phyloP scores from a whole-genome alignment of 1,140 invertebrate genomes.

The Pseudachorutes palmiensis region DNA sequence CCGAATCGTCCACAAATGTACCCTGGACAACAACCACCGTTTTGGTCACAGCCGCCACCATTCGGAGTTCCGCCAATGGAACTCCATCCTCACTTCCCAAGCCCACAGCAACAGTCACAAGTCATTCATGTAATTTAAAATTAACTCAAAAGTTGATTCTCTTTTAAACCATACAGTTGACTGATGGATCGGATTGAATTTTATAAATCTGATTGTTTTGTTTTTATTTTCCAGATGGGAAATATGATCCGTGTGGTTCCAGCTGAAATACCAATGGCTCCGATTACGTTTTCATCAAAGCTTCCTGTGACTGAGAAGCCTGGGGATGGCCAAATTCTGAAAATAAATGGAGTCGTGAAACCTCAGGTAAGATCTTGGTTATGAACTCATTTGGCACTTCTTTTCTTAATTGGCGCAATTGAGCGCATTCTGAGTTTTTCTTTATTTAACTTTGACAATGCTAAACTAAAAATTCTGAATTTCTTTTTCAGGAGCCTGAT shows the following conservation, averaged over 20 bases:
- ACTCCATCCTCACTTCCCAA: neutral
- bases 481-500: neutral
- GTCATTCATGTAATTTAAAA: constrained; percentile 37
- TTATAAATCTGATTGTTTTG: neutral
- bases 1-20: neutral
- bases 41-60: neutral
- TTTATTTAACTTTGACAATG: neutral
- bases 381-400: no score
- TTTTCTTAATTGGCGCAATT: no score
- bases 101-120: constrained; percentile 17
- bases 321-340: no score
- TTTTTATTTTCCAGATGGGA: constrained; percentile 47
- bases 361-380: no score
- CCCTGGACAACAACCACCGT: neutral
- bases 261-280: constrained; percentile 39
- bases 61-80: neutral
- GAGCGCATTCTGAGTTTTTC: no score
- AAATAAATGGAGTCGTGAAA: no score
- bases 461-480: neutral
- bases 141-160: neutral
- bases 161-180: constrained; percentile 17
- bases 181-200: neutral
- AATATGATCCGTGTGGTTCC: constrained; percentile 54
- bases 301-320: no score
- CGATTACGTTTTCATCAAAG: constrained; percentile 27